Percentiles rank a stretch among this genome's conserved stretches.
Evolutionary conservation across 2,113 vertebrate genomes (phyloP).

Genomic region (Poecilia latipinna): DNA sequence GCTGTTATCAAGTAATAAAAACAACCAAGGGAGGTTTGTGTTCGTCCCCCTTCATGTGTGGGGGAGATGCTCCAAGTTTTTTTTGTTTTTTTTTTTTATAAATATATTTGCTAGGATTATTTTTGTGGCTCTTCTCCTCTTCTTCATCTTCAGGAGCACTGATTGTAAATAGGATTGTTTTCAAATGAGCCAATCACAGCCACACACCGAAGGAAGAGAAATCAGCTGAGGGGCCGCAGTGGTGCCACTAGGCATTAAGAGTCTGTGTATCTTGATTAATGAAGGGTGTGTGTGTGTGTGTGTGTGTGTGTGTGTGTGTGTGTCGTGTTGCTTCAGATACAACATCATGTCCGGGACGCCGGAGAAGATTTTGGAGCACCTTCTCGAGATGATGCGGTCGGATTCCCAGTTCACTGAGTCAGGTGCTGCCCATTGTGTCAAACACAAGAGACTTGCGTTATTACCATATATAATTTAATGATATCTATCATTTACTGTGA

Average conservation of each 20-base stretch:
- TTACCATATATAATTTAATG: constrained; percentile 9
- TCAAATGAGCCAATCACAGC: constrained; percentile 71
- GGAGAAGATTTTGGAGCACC: constrained; percentile 98
- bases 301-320: constrained; percentile 45
- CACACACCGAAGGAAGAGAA: constrained; percentile 47
- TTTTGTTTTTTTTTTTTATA: constrained; percentile 18
- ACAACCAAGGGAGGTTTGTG: constrained; percentile 40
- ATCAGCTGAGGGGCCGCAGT: constrained; percentile 42
- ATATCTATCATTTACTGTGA: constrained; percentile 33
- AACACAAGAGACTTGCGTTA: constrained; percentile 19
- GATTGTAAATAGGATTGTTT: constrained; percentile 68
- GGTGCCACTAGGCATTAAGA: constrained; percentile 48
- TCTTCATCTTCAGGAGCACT: constrained; percentile 56
- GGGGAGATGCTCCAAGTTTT: constrained; percentile 43
- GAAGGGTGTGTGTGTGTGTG: constrained; percentile 44
- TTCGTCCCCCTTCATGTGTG: constrained; percentile 45
- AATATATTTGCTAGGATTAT: constrained; percentile 14
- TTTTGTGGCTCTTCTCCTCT: constrained; percentile 42
- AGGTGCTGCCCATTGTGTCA: constrained; percentile 65
- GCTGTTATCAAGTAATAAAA: constrained; percentile 61
- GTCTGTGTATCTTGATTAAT: constrained; percentile 66
- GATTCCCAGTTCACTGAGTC: constrained; percentile 90
- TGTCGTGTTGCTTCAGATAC: constrained; percentile 83
- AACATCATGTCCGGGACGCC: constrained; percentile 98
- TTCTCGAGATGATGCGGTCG: constrained; percentile 94